phyloP scores from a whole-genome alignment of 2,797 vertebrate genomes.

The Xenopus petersii region DNA sequence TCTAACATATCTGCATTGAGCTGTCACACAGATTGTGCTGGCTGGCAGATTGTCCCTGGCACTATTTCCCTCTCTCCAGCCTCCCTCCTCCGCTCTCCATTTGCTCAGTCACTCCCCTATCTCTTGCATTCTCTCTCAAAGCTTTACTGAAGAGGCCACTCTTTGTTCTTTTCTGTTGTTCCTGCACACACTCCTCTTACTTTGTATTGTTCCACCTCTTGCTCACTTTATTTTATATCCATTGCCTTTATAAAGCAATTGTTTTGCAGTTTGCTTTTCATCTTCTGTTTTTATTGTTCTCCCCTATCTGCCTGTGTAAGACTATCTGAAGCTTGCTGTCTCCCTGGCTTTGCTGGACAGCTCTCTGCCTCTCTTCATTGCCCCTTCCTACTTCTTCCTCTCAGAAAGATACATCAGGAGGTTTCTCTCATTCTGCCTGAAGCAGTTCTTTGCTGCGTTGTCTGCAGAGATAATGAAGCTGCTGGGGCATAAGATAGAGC shows the following conservation, averaged over 20 bases:
- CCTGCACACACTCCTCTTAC: not conserved
- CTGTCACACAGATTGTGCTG: not conserved
- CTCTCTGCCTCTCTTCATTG: conserved; percentile 4
- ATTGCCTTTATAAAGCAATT: not conserved
- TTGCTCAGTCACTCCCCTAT: conserved; percentile 9
- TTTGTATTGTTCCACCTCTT: not conserved
- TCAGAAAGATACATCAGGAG: not conserved
- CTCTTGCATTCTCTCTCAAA: not conserved
- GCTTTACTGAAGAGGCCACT: not conserved
- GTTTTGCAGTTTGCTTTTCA: not conserved
- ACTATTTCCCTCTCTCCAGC: not conserved
- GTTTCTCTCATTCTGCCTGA: not conserved
- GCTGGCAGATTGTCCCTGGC: not conserved
- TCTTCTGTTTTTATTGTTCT: not conserved
- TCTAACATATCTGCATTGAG: conserved; percentile 12
- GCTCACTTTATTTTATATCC: not conserved
- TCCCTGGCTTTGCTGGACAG: conserved; percentile 6
- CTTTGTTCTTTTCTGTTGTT: not conserved
- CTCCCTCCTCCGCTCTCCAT: not conserved
- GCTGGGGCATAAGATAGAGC: conserved; percentile 23
- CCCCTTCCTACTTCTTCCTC: not conserved
- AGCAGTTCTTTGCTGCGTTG: not conserved
- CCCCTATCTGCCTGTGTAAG: not conserved
- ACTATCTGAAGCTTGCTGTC: not conserved
- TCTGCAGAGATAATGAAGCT: conserved; percentile 28